These are phyloP conservation scores for Noctua janthe DNA, from an alignment of 2,888 invertebrate genomes.

Conservation along the genomic window DNA sequence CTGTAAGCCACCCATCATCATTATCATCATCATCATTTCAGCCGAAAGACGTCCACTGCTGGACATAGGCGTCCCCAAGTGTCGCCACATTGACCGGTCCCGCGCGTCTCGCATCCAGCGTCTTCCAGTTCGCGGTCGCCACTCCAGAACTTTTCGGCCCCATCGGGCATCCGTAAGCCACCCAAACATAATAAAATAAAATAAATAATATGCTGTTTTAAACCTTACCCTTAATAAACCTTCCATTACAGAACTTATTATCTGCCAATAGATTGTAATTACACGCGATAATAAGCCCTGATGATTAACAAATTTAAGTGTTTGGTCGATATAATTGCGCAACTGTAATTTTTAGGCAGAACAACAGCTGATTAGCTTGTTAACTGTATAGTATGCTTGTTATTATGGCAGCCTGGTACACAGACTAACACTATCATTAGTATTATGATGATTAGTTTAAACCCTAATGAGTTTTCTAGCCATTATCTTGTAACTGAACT, in stretches of 20 bases:
- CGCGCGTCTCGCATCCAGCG: too few species aligned
- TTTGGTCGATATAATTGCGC: slow-evolving; percentile 29
- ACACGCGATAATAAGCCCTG: not conserved
- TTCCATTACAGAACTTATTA: not conserved
- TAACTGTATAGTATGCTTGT: slow-evolving; percentile 22
- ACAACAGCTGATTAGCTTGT: slow-evolving; percentile 36
- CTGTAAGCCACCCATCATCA: too few species aligned
- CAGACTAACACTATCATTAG: not conserved
- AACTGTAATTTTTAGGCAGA: slow-evolving; percentile 43
- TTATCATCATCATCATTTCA: too few species aligned
- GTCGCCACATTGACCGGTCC: too few species aligned
- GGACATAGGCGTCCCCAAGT: too few species aligned
- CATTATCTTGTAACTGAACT: not conserved
- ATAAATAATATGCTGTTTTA: too few species aligned
- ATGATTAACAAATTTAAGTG: slow-evolving; percentile 21
- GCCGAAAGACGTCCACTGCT: too few species aligned
- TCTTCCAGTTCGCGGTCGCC: too few species aligned
- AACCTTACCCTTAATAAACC: not conserved
- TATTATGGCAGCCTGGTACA: slow-evolving; percentile 39
- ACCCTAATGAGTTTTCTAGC: not conserved
- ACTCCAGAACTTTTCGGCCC: too few species aligned
- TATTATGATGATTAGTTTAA: not conserved
- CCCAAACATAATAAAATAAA: too few species aligned
- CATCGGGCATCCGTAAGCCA: too few species aligned
- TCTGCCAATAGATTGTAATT: not conserved